A percentile compares a stretch with the other conserved stretches of the same genome.
Conservation (phyloP, 1,140 invertebrate species). For the Atopsyche davidsoni region DNA sequence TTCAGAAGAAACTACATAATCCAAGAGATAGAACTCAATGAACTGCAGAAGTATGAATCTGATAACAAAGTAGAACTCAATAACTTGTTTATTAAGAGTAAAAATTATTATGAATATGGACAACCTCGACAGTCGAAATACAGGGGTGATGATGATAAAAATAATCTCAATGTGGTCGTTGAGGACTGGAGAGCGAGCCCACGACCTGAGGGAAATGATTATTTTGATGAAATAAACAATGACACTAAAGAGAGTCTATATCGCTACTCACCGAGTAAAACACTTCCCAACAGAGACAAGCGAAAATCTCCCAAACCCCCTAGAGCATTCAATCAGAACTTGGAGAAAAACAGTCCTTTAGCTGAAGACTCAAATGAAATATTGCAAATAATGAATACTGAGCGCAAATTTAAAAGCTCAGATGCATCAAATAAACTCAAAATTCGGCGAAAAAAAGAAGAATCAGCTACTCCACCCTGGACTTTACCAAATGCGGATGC, state of each 20-base stretch:
- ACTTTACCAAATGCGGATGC: too few relatives aligned
- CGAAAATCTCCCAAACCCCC: too few relatives aligned
- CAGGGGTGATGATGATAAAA: constrained; percentile 5
- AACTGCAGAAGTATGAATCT: constrained; percentile 34
- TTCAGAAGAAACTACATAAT: constrained; percentile 39
- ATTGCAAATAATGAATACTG: too few relatives aligned
- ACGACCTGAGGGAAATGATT: constrained; percentile 1
- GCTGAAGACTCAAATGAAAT: too few relatives aligned
- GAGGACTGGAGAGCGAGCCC: constrained; percentile 16
- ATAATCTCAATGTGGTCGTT: background rate
- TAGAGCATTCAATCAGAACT: too few relatives aligned
- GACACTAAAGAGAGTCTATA: constrained; percentile 1
- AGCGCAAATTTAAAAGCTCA: too few relatives aligned
- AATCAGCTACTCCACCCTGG: too few relatives aligned
- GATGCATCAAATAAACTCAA: too few relatives aligned
- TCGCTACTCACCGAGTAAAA: constrained; percentile 3
- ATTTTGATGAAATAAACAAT: background rate
- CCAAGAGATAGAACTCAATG: constrained; percentile 26
- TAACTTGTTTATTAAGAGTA: constrained; percentile 38
- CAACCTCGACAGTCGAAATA: constrained; percentile 15
- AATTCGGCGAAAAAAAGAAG: too few relatives aligned
- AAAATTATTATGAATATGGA: constrained; percentile 26
- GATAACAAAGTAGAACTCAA: constrained; percentile 32
- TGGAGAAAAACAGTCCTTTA: too few relatives aligned
- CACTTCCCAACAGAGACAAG: constrained; percentile 1